Evolutionary conservation across 2,113 vertebrate species (phyloP), one percentile per base, ranked within the genome.

Genomic region (Protomyctophum bolini): DNA sequence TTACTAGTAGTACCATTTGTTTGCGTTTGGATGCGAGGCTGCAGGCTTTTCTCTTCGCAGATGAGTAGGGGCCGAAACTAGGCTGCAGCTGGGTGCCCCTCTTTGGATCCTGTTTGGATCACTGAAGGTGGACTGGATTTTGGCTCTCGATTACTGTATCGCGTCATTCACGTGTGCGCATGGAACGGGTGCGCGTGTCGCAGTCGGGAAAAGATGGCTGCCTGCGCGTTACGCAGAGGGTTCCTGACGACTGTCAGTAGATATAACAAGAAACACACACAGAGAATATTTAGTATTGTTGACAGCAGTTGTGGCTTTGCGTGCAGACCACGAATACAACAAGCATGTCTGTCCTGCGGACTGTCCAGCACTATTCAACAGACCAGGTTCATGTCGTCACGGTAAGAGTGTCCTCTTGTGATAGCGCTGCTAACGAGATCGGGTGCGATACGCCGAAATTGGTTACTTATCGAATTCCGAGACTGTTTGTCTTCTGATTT

Each of bases 301-400:
- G 89, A 93, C 50, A 80, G 63, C 51, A 81, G 70, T 63, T 58
- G 76, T 33, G 75, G 75, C 7, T 65, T 83, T 7, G 89, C 89
- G 45, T 82, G 59, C 74, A 86, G 79, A 61, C 76, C 79, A 0
- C 81, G 79, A 75, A 7, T 80, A 8, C 79, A 63, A 48, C 79
- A 63, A 48, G 33, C 33, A 41, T 92, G 92, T 59, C 84, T 87
- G 47, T 64, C 81, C 10, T 92, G 93, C 15, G 83, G 86, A 0
- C 47, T 89, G 68, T 1, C 78, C 47, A 76, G 66, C 63, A 77
- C 47, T 0, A 58, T 80, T 5, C 92, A 90, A 68, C 92, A 82
- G 76, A 81, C 47, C 67, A 84, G 92, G 75, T 89, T 91, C 61
- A 91, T 94, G 89, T 92, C 93, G 46, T 93, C 93, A 86, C 91